These are phyloP conservation scores for Nineta flava DNA, from an alignment of 2,888 invertebrate species.

Conservation along the genomic window DNA sequence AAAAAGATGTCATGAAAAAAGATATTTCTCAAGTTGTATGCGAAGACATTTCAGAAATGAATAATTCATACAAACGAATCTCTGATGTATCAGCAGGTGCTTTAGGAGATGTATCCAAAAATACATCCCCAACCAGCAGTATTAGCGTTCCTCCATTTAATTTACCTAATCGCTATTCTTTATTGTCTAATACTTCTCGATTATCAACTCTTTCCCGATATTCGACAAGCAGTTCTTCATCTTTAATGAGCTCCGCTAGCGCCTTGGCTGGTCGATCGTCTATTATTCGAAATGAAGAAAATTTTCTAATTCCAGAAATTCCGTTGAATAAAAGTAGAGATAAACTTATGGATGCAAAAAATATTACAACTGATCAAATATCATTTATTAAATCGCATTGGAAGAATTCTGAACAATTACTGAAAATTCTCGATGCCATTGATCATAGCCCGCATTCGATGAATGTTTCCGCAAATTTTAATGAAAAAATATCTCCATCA, in stretches of 20 bases:
- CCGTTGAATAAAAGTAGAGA: conserved; percentile 4
- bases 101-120: conserved; percentile 3
- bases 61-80: not conserved
- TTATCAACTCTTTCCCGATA: conserved; percentile 7
- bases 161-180: conserved; percentile 1
- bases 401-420: conserved; percentile 10
- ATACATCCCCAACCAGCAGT: not conserved
- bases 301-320: not conserved
- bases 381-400: conserved; percentile 10
- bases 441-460: conserved; percentile 4
- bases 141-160: not conserved
- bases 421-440: conserved; percentile 10
- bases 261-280: conserved; percentile 3
- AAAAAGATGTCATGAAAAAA: conserved; percentile 5
- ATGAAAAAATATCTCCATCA: not conserved
- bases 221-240: conserved; percentile 11
- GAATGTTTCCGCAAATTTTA: not conserved
- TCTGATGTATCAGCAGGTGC: conserved; percentile 4
- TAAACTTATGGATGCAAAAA: conserved; percentile 2
- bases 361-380: conserved; percentile 9
- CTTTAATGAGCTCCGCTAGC: conserved; percentile 10
- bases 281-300: not conserved
- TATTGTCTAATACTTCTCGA: conserved; percentile 1
- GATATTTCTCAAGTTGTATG: conserved; percentile 8
- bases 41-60: conserved; percentile 4